Base-by-base conservation (phyloP, 2,888 invertebrate genomes). In the Phengaris arion region DNA sequence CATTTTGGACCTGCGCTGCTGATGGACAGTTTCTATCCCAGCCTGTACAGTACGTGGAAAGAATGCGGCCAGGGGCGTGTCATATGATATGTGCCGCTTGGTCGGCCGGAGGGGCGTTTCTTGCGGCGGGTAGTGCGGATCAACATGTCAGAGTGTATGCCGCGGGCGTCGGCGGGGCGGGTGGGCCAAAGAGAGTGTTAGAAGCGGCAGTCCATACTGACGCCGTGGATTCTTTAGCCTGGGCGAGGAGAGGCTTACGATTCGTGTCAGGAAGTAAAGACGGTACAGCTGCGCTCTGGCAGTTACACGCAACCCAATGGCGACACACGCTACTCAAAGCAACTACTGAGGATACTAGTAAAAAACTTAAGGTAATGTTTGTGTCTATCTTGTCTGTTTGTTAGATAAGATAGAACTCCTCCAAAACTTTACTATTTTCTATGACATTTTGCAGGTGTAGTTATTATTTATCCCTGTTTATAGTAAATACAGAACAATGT, bases 211-310 rank as follows among this genome's bases (percentile, higher is more conserved):
- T 96, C n/a, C 98, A 98, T 86, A 94, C 94, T 1, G 99, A 99
- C 89, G 96, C 98, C 0, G 99, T 99, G 48, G 99, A 99, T 93
- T 98, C 98, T 76, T 97, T 99, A 75, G 97, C 98, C 83, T 99
- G 99, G 98, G 97, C 98, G 64, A 98, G 98, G 88, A 94, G 94
- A 68, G 97, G 97, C 0, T 94, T 98, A 75, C 94, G 96, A 78
- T 99, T 99, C 89, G 96, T 99, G 77, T 98, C 98, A 22, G 99
- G 99, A 10, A 97, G 98, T 83, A 98, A 98, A 84, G 99, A 99
- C 93, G 99, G 99, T 22, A 97, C 96, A 2, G 99, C 99, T 0
- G 96, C 97, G 79, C 95, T 99, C 76, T 99, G 99, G 99, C 95
- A 96, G 80, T 97, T 97, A 86, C 96, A 98, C 89, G 95, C 97